phyloP scores from a whole-genome alignment of 2,113 vertebrate genomes.

The Polyodon spathula region DNA sequence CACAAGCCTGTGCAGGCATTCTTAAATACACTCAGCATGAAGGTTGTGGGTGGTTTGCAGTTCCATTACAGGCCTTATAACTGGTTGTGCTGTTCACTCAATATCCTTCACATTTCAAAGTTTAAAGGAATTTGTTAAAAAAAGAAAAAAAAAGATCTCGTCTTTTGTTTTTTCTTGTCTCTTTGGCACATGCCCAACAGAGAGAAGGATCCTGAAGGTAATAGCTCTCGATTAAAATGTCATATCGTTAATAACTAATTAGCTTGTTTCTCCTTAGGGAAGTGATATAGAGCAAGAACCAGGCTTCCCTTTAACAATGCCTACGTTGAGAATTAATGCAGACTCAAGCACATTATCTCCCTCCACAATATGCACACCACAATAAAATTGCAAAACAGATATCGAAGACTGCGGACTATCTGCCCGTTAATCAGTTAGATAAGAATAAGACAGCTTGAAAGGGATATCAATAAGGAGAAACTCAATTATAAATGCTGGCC shows the following conservation, averaged over 20 bases:
- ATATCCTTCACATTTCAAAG: no score
- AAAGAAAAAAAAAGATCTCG: no score
- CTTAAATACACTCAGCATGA: no score
- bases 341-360: background rate
- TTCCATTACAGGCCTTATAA: no score
- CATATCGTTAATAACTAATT: background rate
- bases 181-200: background rate
- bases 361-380: background rate
- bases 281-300: background rate
- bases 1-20: no score
- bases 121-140: no score
- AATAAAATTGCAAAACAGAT: background rate
- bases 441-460: background rate
- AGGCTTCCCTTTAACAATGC: background rate
- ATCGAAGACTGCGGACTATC: background rate
- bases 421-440: background rate
- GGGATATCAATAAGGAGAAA: background rate
- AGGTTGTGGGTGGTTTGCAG: no score
- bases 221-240: slow-evolving; percentile 7
- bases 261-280: background rate
- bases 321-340: background rate
- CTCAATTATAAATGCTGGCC: background rate
- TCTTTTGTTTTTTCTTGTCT: background rate
- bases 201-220: slow-evolving; percentile 2
- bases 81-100: no score